Evolutionary conservation across 23 tunicate species (phyloP).

Genomic region (Oikopleura vanhoeffeni): DNA sequence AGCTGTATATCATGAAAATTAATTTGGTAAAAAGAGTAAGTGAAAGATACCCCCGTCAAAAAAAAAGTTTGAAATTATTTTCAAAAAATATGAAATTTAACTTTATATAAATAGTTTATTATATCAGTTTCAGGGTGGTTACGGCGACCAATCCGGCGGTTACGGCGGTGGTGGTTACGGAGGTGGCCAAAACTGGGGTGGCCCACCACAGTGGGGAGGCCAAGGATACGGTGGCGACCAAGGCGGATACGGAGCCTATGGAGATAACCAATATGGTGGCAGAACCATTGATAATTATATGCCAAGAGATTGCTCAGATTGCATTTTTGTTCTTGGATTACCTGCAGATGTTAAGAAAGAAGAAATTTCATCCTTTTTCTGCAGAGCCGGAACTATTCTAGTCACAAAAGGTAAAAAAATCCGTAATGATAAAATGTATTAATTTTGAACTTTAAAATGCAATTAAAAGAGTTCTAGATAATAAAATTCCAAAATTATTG

Average conservation of each 20-base stretch:
- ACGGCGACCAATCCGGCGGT: not conserved
- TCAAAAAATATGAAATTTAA: not conserved
- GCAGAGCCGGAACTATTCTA: constrained; percentile 9
- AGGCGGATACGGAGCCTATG: not conserved
- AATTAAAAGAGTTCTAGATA: no score
- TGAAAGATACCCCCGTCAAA: no score
- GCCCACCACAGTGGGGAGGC: not conserved
- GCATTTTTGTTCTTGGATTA: not conserved
- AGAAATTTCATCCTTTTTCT: not conserved
- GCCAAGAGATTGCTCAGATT: not conserved
- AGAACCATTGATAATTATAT: not conserved
- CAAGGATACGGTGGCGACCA: not conserved
- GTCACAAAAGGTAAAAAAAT: constrained; percentile 8
- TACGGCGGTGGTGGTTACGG: not conserved
- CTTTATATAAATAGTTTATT: not conserved
- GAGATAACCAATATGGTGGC: no score
- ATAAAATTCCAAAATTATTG: no score
- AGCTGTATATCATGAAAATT: no score
- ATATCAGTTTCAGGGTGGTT: not conserved
- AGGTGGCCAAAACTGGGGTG: not conserved
- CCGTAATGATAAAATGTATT: no score
- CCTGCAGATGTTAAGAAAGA: not conserved
- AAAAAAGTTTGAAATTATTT: no score
- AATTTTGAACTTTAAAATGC: no score
- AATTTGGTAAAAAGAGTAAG: no score